Evolutionary conservation across 2,797 vertebrate genomes (phyloP), one percentile per base, ranked within the genome.

Genomic region (Emys orbicularis): DNA sequence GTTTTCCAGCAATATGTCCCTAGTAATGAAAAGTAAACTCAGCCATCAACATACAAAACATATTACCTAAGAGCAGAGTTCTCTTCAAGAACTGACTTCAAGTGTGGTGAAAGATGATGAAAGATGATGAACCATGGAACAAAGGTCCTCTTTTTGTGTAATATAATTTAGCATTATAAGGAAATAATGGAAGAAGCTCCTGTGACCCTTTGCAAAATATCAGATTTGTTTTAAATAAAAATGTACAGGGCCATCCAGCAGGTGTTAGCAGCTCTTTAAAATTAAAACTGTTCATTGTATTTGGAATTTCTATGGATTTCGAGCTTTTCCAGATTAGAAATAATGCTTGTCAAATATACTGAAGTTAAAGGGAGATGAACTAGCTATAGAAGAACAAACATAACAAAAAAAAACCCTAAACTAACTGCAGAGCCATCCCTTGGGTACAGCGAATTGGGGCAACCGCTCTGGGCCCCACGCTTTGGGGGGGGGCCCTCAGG

Each of bases 331-430:
- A 82, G 57, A 41, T 90, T 4, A 91, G 37, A 44, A 94, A 41
- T 72, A 5, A n/a, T 65, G 21, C 93, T 95, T 92, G 57, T 96
- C 84, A 97, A 92, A 90, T 96, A 95, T 94, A 93, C 65, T 81
- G 88, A 77, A 86, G 89, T 90, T 93, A 93, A 93, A 87, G 93
- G 77, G 81, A 92, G 37, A 41, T 72, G 37, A 72, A 72, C 59
- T 65, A n/a, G 11, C 23, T 72, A 19, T 72, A 95, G 89, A 44
- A 87, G 47, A 52, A 89, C 13, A 34, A 88, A 81, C 90, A 50
- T 5, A 74, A 41, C 13, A 72, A 85, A 87, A 19, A 86, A 53
- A 83, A 2, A 2, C 44, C 16, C 49, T 74, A 3, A 88, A 44
- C 85, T 94, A 72, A 57, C 53, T 10, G 53, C 21, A 54, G 53